These are phyloP conservation scores for Drosophila mimetica DNA, from an alignment of 2,888 invertebrate species.

Conservation along the genomic window DNA sequence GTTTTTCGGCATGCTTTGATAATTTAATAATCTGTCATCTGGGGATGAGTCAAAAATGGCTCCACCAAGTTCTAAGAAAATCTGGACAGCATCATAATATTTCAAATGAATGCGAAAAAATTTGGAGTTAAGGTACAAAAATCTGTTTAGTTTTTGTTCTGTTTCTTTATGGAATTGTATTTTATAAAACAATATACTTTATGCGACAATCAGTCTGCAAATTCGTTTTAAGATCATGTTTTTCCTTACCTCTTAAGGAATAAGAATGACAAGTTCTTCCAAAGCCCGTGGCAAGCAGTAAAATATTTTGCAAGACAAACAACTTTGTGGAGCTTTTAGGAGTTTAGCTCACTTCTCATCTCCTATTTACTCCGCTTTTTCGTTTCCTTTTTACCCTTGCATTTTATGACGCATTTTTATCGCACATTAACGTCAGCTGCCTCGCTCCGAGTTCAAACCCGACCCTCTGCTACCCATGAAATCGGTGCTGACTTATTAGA, in stretches of 20 bases:
- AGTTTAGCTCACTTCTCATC: neutral
- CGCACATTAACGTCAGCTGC: constrained; percentile 46
- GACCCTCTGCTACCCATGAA: constrained; percentile 5
- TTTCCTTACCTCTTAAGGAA: neutral
- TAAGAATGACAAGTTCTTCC: neutral
- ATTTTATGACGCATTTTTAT: constrained; percentile 55
- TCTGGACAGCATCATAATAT: neutral
- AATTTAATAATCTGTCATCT: constrained; percentile 20
- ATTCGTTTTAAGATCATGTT: neutral
- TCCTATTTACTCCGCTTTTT: constrained; percentile 6
- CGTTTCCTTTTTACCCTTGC: constrained; percentile 19
- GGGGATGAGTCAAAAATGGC: neutral
- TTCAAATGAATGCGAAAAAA: neutral
- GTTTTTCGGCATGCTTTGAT: constrained; percentile 27
- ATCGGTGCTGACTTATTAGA: constrained; percentile 23
- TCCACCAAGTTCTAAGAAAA: neutral
- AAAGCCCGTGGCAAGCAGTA: neutral
- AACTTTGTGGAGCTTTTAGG: neutral
- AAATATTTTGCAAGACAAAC: neutral
- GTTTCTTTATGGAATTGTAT: neutral
- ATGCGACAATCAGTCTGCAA: neutral
- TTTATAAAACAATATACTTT: neutral
- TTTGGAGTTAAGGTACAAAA: neutral
- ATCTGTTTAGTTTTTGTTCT: no score
- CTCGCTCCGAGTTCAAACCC: neutral